A percentile compares a stretch with the other conserved stretches of the same genome.
Conservation (phyloP, 2,888 invertebrate genomes). For the Lepidochrysops patricia region DNA sequence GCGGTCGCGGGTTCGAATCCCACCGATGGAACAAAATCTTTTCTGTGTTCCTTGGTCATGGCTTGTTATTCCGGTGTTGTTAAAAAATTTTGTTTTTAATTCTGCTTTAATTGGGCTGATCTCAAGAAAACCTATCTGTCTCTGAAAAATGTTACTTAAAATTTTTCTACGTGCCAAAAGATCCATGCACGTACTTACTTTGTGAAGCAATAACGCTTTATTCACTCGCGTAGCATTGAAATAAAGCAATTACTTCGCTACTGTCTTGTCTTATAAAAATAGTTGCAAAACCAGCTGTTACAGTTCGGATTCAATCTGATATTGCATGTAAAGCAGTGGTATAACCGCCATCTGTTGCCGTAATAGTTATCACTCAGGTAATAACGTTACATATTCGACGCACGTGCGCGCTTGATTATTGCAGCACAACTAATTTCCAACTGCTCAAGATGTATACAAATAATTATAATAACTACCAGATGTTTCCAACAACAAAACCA, state of each 20-base stretch:
- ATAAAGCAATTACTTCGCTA: not conserved
- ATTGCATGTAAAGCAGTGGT: slow-evolving; percentile 4
- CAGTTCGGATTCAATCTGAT: not conserved
- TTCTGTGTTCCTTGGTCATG: no score
- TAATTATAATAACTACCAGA: not conserved
- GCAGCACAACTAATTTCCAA: slow-evolving; percentile 30
- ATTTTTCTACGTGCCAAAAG: not conserved
- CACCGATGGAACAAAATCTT: no score
- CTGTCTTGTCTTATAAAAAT: not conserved
- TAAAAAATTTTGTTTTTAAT: no score
- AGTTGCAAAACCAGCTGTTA: not conserved
- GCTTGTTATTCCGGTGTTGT: no score
- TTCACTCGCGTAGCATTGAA: no score
- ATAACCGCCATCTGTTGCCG: slow-evolving; percentile 23
- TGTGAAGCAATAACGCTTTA: no score
- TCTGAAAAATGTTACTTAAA: no score
- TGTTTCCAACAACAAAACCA: not conserved
- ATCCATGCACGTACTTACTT: no score
- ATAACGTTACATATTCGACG: slow-evolving; percentile 33
- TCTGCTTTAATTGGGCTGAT: no score
- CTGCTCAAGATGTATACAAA: slow-evolving; percentile 16
- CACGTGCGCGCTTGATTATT: slow-evolving; percentile 38
- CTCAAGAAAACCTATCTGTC: no score
- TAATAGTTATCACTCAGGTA: slow-evolving; percentile 31
- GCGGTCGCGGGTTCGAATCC: no score